A percentile compares a stretch with the other conserved stretches of the same genome.
These are phyloP conservation scores for Odiellus spinosus DNA, from an alignment of 2,888 invertebrate species.

Conservation along the genomic window DNA sequence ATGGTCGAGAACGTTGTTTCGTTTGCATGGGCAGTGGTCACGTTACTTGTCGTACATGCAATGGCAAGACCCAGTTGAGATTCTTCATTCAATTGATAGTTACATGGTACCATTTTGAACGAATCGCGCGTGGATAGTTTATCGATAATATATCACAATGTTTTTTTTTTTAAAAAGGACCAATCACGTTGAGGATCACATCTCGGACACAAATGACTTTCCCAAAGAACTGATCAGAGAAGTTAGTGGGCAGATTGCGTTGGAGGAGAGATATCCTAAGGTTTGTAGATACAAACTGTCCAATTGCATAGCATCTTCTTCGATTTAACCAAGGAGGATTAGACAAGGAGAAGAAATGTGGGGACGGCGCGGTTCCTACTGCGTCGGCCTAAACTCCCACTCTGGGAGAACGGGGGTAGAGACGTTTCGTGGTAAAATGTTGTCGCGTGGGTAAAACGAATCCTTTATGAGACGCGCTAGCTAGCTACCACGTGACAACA, in stretches of 20 bases:
- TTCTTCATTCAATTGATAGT: constrained; percentile 34
- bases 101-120: constrained; percentile 26
- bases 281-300: too few relatives aligned
- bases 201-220: constrained; percentile 31
- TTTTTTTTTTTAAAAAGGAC: constrained; percentile 29
- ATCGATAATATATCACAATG: neutral
- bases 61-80: constrained; percentile 32
- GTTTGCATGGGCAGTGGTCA: constrained; percentile 33
- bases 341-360: too few relatives aligned
- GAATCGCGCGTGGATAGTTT: neutral
- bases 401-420: too few relatives aligned
- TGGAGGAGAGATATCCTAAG: constrained; percentile 33
- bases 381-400: too few relatives aligned
- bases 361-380: too few relatives aligned
- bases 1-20: constrained; percentile 23
- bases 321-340: too few relatives aligned
- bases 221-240: constrained; percentile 33
- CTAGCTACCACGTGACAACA: too few relatives aligned
- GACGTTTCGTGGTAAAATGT: too few relatives aligned
- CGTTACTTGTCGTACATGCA: constrained; percentile 31
- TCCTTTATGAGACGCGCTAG: too few relatives aligned
- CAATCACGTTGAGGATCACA: constrained; percentile 35
- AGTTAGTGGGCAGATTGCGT: constrained; percentile 35
- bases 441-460: too few relatives aligned
- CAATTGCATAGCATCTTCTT: too few relatives aligned